Evolutionary conservation across 2,797 vertebrate species (phyloP).

Genomic region (Clarias laeviceps): DNA sequence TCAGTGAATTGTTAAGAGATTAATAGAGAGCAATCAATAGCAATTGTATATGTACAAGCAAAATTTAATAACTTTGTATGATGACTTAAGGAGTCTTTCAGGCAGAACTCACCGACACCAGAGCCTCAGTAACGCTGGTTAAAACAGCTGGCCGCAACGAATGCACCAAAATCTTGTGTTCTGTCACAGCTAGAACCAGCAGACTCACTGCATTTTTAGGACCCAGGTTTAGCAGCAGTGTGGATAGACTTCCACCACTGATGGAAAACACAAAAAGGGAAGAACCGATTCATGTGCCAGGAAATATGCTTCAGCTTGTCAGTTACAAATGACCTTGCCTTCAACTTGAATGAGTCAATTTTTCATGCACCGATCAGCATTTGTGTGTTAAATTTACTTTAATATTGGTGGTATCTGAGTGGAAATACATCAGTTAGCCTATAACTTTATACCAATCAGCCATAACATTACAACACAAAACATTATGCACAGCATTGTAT

Average conservation of each 20-base stretch:
- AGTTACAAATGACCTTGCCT: conserved; percentile 9
- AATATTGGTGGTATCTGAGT: not conserved
- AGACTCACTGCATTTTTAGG: conserved; percentile 94
- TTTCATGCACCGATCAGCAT: conserved; percentile 26
- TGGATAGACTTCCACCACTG: conserved; percentile 94
- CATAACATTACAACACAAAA: too few relatives aligned
- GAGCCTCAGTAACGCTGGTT: conserved; percentile 96
- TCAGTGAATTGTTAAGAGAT: not conserved
- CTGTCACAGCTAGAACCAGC: conserved; percentile 94
- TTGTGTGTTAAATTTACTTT: not conserved
- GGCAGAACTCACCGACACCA: conserved; percentile 89
- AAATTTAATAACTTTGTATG: not conserved
- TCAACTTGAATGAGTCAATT: conserved; percentile 8
- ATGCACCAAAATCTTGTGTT: conserved; percentile 98
- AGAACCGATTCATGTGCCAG: conserved; percentile 14
- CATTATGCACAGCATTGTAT: too few relatives aligned
- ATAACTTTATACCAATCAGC: not conserved
- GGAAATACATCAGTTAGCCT: not conserved
- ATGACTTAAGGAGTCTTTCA: not conserved
- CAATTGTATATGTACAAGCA: not conserved
- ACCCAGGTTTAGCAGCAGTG: conserved; percentile 93
- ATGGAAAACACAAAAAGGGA: conserved; percentile 34
- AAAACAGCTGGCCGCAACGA: conserved; percentile 94
- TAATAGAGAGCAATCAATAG: not conserved
- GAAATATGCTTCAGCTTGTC: conserved; percentile 21